These are phyloP conservation scores for Dreissena rostriformis DNA, from an alignment of 1,140 invertebrate genomes.

Conservation along the genomic window DNA sequence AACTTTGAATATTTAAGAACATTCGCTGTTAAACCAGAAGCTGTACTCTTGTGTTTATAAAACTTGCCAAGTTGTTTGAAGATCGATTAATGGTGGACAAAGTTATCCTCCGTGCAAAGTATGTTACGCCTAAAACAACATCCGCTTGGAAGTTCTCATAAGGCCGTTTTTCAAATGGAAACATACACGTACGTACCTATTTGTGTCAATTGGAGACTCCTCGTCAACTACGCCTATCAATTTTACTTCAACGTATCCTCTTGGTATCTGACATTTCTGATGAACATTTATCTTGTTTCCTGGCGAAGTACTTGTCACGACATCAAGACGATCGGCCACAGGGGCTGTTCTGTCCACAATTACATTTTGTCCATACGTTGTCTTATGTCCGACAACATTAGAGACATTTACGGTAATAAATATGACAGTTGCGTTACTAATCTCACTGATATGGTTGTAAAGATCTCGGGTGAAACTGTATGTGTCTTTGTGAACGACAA, in stretches of 20 bases:
- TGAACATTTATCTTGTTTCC: slow-evolving; percentile 1
- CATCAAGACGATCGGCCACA: not conserved
- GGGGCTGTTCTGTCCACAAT: slow-evolving; percentile 37
- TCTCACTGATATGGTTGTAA: slow-evolving; percentile 2
- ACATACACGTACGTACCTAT: not conserved
- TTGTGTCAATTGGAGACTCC: slow-evolving; percentile 31
- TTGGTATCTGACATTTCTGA: slow-evolving; percentile 37
- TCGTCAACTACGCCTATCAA: not conserved
- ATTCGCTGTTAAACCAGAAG: no score
- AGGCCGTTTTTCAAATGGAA: no score
- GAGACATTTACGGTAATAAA: not conserved
- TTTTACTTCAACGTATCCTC: slow-evolving; percentile 18
- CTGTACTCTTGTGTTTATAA: no score
- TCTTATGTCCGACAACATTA: slow-evolving; percentile 28
- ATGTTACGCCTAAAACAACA: no score
- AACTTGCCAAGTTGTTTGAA: no score
- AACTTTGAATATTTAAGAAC: no score
- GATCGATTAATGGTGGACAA: no score
- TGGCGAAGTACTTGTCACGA: slow-evolving; percentile 12
- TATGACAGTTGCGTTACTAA: slow-evolving; percentile 5
- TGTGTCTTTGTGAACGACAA: slow-evolving; percentile 82
- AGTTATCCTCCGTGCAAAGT: no score
- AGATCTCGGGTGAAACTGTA: slow-evolving; percentile 81
- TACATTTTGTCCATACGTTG: slow-evolving; percentile 14
- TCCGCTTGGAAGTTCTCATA: no score